These are phyloP conservation scores for Scaeva pyrastri DNA, from an alignment of 2,888 invertebrate species.

Conservation along the genomic window DNA sequence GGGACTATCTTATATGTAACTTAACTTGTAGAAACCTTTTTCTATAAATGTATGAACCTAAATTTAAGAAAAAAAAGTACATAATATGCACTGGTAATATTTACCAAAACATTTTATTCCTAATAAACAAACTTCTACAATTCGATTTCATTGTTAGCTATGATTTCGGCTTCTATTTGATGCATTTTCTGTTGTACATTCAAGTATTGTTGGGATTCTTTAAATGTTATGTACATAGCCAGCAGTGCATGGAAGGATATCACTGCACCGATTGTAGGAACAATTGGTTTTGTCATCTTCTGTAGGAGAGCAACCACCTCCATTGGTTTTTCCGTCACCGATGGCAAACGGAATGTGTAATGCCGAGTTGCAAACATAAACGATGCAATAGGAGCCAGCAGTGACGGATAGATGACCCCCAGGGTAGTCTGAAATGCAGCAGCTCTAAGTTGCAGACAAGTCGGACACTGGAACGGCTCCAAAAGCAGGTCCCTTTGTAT, in stretches of 20 bases:
- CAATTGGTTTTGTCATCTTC: conserved; percentile 85
- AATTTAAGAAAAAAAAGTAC: too few relatives aligned
- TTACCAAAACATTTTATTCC: background rate
- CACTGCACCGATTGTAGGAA: conserved; percentile 84
- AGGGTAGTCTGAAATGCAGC: conserved; percentile 85
- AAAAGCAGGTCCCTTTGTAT: conserved; percentile 86
- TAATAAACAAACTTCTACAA: conserved; percentile 52
- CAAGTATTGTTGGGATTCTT: conserved; percentile 85
- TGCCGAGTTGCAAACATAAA: conserved; percentile 87
- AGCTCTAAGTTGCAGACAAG: conserved; percentile 88
- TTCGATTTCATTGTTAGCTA: conserved; percentile 38
- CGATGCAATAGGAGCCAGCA: conserved; percentile 86
- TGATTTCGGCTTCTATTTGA: conserved; percentile 78
- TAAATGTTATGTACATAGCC: conserved; percentile 87
- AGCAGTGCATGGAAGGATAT: conserved; percentile 85
- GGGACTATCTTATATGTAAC: too few relatives aligned
- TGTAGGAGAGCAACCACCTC: conserved; percentile 85
- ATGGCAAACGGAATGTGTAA: conserved; percentile 87
- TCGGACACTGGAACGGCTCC: conserved; percentile 86
- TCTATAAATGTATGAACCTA: too few relatives aligned
- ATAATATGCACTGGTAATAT: background rate
- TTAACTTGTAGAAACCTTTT: too few relatives aligned
- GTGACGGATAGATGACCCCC: conserved; percentile 86
- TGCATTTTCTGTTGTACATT: conserved; percentile 79
- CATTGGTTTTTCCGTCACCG: conserved; percentile 85